These are phyloP conservation scores for Grammomys surdaster DNA, from an alignment of 2,113 vertebrate species.

Conservation along the genomic window DNA sequence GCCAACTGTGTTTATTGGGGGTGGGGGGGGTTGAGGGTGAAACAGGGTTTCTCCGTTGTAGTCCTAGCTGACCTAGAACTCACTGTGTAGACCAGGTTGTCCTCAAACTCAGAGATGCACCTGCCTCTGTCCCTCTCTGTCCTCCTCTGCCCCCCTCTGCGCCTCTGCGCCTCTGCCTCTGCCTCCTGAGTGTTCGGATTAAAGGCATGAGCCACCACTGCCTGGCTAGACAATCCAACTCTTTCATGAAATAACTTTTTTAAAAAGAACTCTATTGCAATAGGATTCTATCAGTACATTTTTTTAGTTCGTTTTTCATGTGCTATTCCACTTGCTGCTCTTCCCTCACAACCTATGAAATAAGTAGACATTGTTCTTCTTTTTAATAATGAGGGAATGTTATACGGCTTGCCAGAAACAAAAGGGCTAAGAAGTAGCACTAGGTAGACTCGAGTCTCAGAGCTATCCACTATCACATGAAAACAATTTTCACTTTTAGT, in stretches of 20 bases:
- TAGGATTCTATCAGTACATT: conserved; percentile 4
- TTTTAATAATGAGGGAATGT: conserved; percentile 56
- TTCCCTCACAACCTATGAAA: background rate
- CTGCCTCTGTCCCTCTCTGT: background rate
- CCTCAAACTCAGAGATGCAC: background rate
- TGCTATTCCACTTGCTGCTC: conserved; percentile 35
- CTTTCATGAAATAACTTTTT: conserved; percentile 33
- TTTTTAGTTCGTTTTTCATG: conserved; percentile 42
- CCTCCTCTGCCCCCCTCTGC: no score
- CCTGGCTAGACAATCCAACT: background rate
- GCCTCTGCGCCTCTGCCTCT: background rate
- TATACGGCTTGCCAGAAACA: conserved; percentile 37
- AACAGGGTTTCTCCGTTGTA: background rate
- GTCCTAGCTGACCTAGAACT: background rate
- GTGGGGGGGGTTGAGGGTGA: background rate
- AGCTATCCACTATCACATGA: background rate
- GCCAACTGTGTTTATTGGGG: background rate
- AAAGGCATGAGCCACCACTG: background rate
- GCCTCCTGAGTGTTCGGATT: background rate
- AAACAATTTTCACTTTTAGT: conserved; percentile 56
- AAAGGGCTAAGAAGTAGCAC: background rate
- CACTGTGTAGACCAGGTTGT: background rate
- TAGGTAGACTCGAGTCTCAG: background rate
- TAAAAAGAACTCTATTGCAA: conserved; percentile 25
- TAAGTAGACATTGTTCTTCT: background rate